Percentiles rank a stretch among this genome's conserved stretches.
Evolutionary conservation across 2,797 vertebrate genomes (phyloP).

Genomic region (Coregonus sp.): DNA sequence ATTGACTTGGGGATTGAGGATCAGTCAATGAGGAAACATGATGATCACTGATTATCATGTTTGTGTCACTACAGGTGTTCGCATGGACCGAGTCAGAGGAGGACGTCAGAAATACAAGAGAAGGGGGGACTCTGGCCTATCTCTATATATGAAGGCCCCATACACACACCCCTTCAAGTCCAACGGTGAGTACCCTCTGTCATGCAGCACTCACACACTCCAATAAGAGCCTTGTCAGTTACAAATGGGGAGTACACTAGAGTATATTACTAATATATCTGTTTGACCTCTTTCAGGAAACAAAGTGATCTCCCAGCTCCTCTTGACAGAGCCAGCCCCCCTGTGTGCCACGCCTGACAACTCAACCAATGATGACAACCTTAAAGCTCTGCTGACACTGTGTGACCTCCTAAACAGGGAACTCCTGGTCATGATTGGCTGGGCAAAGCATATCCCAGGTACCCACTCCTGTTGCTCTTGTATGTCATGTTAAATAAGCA

Average conservation of each 20-base stretch:
- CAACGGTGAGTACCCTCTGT: constrained; percentile 55
- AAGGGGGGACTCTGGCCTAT: constrained; percentile 51
- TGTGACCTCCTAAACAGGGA: constrained; percentile 80
- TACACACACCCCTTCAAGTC: constrained; percentile 44
- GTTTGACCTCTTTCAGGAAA: constrained; percentile 62
- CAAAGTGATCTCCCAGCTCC: constrained; percentile 73
- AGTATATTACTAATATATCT: neutral
- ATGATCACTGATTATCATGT: neutral
- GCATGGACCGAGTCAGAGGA: constrained; percentile 78
- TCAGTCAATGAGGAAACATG: neutral
- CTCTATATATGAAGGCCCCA: constrained; percentile 34
- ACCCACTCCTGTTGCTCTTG: constrained; percentile 13
- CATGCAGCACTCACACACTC: neutral
- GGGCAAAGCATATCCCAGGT: constrained; percentile 81
- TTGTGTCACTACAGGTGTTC: constrained; percentile 65
- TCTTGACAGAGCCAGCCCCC: constrained; percentile 69
- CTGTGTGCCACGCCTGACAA: constrained; percentile 71
- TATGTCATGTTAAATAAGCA: too few relatives aligned
- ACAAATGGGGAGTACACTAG: constrained; percentile 54
- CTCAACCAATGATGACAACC: constrained; percentile 62
- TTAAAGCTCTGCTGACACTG: constrained; percentile 71
- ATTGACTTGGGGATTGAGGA: neutral
- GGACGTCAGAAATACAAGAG: constrained; percentile 79
- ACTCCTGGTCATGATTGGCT: constrained; percentile 76
- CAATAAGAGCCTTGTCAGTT: neutral